A percentile compares a stretch with the other conserved stretches of the same genome.
Evolutionary conservation across 1,140 invertebrate genomes (phyloP).

Genomic region (Calliphora vicina): DNA sequence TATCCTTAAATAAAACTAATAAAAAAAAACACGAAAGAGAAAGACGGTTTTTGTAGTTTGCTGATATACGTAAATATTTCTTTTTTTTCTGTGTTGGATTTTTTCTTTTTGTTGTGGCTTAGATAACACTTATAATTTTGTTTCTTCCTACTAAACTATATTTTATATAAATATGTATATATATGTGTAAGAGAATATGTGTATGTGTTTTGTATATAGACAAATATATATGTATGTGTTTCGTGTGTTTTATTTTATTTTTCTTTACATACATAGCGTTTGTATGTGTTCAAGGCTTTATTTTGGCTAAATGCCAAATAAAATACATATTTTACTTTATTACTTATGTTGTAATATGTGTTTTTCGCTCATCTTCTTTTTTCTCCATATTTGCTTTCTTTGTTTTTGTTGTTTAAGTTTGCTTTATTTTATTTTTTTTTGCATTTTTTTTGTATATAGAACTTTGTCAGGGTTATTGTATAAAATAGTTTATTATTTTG

Average conservation of each 20-base stretch:
- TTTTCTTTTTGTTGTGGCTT: conserved; percentile 19
- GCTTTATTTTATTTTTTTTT: background rate
- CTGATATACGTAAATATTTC: background rate
- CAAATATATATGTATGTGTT: background rate
- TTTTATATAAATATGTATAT: background rate
- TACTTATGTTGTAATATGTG: conserved; percentile 27
- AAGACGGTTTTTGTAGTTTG: background rate
- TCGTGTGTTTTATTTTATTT: background rate
- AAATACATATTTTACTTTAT: conserved; percentile 28
- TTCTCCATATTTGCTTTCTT: background rate
- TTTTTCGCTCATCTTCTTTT: background rate
- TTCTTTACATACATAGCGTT: background rate
- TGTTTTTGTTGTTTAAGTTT: background rate
- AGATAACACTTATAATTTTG: conserved; percentile 27
- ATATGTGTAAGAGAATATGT: background rate
- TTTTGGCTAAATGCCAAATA: conserved; percentile 32
- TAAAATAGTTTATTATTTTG: background rate
- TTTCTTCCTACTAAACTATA: background rate
- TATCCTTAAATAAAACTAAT: conserved; percentile 20
- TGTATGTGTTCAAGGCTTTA: conserved; percentile 26
- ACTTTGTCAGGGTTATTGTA: conserved; percentile 4
- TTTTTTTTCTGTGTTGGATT: background rate
- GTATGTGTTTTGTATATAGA: background rate
- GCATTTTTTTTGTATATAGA: background rate
- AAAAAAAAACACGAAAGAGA: background rate